A percentile compares a stretch with the other conserved stretches of the same genome.
phyloP scores from a whole-genome alignment of 1,140 invertebrate species.

The Drosophila ananassae region DNA sequence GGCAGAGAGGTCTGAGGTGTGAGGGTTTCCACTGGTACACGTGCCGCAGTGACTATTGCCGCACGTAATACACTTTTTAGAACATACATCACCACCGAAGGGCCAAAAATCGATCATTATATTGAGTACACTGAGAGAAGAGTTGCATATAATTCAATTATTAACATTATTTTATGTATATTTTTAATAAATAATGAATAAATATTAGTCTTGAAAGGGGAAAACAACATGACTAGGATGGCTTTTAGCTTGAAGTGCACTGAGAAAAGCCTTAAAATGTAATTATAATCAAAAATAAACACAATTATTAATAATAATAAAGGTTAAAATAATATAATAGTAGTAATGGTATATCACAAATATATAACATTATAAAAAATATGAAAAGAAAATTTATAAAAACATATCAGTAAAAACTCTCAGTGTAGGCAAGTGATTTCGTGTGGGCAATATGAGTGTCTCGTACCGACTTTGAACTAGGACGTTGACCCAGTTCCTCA shows the following conservation, averaged over 20 bases:
- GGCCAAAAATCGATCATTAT: conserved; percentile 27
- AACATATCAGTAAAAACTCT: neutral
- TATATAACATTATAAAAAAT: neutral
- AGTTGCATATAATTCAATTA: too few relatives aligned
- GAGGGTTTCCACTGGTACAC: conserved; percentile 49
- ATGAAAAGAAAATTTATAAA: neutral
- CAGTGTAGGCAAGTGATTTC: neutral
- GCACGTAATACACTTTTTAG: conserved; percentile 60
- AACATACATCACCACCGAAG: conserved; percentile 7
- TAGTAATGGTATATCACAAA: too few relatives aligned
- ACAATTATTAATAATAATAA: too few relatives aligned
- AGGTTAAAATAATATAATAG: too few relatives aligned
- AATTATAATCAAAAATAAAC: too few relatives aligned
- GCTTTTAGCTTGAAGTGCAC: too few relatives aligned
- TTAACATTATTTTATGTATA: too few relatives aligned
- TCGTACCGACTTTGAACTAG: conserved; percentile 60
- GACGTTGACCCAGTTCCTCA: conserved; percentile 65
- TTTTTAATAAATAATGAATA: too few relatives aligned
- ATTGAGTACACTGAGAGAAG: conserved; percentile 1
- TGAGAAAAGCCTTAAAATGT: too few relatives aligned
- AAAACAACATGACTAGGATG: too few relatives aligned
- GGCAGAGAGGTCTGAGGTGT: neutral
- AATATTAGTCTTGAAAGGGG: too few relatives aligned
- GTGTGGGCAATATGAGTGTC: neutral
- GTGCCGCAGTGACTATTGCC: conserved; percentile 42